Base-by-base conservation (phyloP, 2,888 invertebrate species). In the Buathra laborator region DNA sequence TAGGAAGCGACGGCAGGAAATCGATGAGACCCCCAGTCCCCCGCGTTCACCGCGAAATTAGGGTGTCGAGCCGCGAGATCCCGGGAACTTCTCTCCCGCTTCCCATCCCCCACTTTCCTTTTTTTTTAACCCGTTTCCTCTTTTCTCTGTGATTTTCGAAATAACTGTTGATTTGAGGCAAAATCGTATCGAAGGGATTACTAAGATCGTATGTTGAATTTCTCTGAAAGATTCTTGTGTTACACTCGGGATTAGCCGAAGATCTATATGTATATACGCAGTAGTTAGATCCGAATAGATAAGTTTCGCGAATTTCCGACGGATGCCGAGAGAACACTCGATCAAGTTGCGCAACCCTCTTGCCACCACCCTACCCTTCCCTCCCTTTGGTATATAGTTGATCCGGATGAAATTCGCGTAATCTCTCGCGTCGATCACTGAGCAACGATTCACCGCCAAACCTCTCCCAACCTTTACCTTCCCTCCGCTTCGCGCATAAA, bases 31-130 rank as follows among this genome's bases (percentile, higher is more conserved):
- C 24, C 43, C 48, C 14, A 4, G 12, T 48, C n/a, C 37, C 9
- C 37, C 37, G 37, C 53, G 75, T 66, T 76, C 71, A 80, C 71
- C 75, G 59, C 59, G 71, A 80, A 84, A 84, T 84, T 84, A 80
- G 67, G 67, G 48, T 76, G 56, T 67, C 76, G 75, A 68, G 66
- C 67, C 44, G 10, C 70, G 71, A 56, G 80, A 62, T 59, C 24
- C 56, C 44, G 5, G 32, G 46, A 75, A 75, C 59, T 62, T 62
- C 19, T 19, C 43, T 59, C 10, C 14, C 12, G 10, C 16, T 51
- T 76, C 10, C 12, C 66, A 14, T 51, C 32, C 12, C 14, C 43
- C 14, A 71, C 19, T 7, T 32, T 19, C 3, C 7, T 59, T 68
- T 78, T 62, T 77, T 68, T 29, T 24, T 37, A 14, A 6, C 32